These are phyloP conservation scores for Agonopterix alstromeriana DNA, from an alignment of 2,888 invertebrate genomes.

Conservation along the genomic window DNA sequence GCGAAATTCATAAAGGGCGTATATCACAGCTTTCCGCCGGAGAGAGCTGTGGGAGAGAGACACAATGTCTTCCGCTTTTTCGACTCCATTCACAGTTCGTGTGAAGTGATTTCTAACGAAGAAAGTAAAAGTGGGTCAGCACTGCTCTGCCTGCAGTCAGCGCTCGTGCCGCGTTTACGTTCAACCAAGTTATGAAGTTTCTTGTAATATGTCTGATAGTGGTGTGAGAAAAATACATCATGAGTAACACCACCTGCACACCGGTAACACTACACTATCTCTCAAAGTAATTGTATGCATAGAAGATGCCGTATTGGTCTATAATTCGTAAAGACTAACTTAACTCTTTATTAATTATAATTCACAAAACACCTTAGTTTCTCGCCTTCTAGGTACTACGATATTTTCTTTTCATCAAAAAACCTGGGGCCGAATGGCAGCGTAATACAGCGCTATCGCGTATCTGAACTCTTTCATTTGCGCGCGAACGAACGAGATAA, in stretches of 20 bases:
- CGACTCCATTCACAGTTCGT: constrained; percentile 53
- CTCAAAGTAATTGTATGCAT: no score
- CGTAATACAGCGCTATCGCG: no score
- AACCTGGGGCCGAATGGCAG: no score
- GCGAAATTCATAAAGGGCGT: neutral
- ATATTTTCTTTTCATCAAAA: no score
- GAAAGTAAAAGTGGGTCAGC: constrained; percentile 71
- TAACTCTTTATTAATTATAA: no score
- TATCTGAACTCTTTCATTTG: no score
- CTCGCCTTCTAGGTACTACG: no score
- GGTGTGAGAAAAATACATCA: neutral
- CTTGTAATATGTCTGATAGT: constrained; percentile 1
- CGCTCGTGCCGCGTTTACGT: neutral
- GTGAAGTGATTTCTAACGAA: constrained; percentile 62
- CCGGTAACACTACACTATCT: no score
- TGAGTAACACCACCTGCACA: neutral
- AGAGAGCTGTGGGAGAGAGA: constrained; percentile 59
- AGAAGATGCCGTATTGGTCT: no score
- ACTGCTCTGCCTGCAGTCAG: constrained; percentile 2
- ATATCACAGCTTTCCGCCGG: constrained; percentile 13
- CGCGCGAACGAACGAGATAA: no score
- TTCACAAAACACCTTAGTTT: no score
- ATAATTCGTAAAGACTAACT: no score
- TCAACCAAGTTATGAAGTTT: neutral
- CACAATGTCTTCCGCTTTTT: constrained; percentile 67